phyloP scores from a whole-genome alignment of 2,797 vertebrate species.

The Pipistrellus pipistrellus region DNA sequence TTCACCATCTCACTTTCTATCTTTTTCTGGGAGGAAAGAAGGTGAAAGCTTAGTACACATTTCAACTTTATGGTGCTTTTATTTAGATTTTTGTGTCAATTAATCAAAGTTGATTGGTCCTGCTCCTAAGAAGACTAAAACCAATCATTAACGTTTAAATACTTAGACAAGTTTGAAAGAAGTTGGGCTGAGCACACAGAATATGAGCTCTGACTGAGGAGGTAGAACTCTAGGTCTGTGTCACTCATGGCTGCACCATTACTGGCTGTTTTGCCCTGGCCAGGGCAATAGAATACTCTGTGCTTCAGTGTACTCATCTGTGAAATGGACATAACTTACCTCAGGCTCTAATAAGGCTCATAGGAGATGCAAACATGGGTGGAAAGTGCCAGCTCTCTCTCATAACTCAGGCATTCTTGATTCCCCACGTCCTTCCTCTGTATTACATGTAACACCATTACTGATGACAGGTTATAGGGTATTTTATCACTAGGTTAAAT shows the following conservation, averaged over 20 bases:
- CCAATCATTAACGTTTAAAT: not conserved
- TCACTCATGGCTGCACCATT: rapidly evolving
- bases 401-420: not conserved
- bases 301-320: not conserved
- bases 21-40: not conserved
- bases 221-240: not conserved
- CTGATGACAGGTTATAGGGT: not conserved
- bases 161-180: not conserved
- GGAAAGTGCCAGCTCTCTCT: not conserved
- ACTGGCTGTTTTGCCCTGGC: not conserved
- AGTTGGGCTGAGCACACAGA: not conserved
- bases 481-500: not conserved
- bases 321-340: not conserved
- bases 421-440: not conserved
- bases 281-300: not conserved
- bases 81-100: not conserved
- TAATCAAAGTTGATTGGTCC: not conserved
- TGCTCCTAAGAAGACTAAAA: not conserved
- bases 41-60: not conserved
- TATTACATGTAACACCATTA: not conserved
- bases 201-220: not conserved
- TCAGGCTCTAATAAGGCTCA: not conserved
- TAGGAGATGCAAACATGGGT: not conserved
- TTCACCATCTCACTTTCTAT: not conserved
- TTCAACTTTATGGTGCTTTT: not conserved